phyloP scores from a whole-genome alignment of 2,888 invertebrate species.

The Apamea sordens region DNA sequence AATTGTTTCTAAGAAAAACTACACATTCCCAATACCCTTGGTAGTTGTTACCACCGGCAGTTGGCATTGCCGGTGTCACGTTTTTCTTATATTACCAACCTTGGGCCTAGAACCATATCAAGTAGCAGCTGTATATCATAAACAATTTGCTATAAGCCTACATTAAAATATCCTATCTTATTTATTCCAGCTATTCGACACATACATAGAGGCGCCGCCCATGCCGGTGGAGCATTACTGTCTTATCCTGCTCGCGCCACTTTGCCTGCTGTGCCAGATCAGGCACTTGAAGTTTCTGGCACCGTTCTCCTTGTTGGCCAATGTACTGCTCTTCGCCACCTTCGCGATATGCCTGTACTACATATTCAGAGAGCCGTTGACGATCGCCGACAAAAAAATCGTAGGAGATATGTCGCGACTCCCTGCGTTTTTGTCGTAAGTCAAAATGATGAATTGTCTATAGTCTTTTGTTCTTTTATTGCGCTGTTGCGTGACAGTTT shows the following conservation, averaged over 20 bases:
- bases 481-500: background rate
- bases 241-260: constrained; percentile 80
- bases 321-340: constrained; percentile 94
- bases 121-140: background rate
- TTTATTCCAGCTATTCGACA: constrained; percentile 83
- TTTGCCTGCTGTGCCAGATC: constrained; percentile 88
- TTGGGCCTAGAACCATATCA: background rate
- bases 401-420: constrained; percentile 90
- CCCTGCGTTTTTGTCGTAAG: constrained; percentile 95
- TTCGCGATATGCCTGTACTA: constrained; percentile 95
- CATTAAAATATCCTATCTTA: background rate
- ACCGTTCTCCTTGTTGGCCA: constrained; percentile 96
- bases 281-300: constrained; percentile 95
- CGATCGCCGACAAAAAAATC: constrained; percentile 86
- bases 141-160: background rate
- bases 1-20: background rate
- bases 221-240: constrained; percentile 85
- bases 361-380: constrained; percentile 91
- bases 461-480: constrained; percentile 5
- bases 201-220: constrained; percentile 76
- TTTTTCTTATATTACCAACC: background rate
- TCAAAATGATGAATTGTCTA: constrained; percentile 8
- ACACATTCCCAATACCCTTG: background rate
- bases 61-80: background rate
- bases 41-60: no score